Base-by-base conservation (phyloP, 2,888 invertebrate genomes). In the Pelosia muscerda region DNA sequence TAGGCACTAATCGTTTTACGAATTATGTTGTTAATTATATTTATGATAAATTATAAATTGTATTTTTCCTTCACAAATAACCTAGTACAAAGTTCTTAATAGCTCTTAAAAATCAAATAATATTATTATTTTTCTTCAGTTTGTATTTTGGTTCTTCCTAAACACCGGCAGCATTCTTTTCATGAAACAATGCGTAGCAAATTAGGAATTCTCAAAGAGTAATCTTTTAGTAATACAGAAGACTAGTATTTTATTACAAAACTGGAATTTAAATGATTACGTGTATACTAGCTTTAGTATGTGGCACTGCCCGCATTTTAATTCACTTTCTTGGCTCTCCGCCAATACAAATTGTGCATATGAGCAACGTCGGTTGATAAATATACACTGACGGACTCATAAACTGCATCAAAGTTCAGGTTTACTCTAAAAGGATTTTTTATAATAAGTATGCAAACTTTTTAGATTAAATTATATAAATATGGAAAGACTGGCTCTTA, bases 301-400 rank as follows among this genome's bases (percentile, higher is more conserved):
- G n/a, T n/a, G 49, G 49, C n/a, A n/a, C 49, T 9, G 49, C 9
- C 49, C 9, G 5, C 49, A 15, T n/a, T 49, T n/a, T 49, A 19
- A 49, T n/a, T 49, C n/a, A n/a, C n/a, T n/a, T n/a, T n/a, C 8
- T 49, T 49, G 49, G 49, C 19, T n/a, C n/a, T n/a, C 49, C 19
- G 49, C 49, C 49, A 49, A 49, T 9, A 49, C n/a, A 49, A 49
- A 49, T 49, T 49, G 49, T 49, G 49, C 49, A 49, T 49, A n/a
- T 49, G 49, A 49, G 49, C 49, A 49, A 49, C 49, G n/a, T 49
- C n/a, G 49, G n/a, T n/a, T 49, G 49, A 49, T 49, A 49, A 49
- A 49, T 49, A 49, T 49, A n/a, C n/a, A n/a, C n/a, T n/a, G n/a
- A n/a, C n/a, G n/a, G n/a, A n/a, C n/a, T n/a, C n/a, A n/a, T n/a